phyloP scores from a whole-genome alignment of 2,797 vertebrate species.

The Pseudochirops cupreus region DNA sequence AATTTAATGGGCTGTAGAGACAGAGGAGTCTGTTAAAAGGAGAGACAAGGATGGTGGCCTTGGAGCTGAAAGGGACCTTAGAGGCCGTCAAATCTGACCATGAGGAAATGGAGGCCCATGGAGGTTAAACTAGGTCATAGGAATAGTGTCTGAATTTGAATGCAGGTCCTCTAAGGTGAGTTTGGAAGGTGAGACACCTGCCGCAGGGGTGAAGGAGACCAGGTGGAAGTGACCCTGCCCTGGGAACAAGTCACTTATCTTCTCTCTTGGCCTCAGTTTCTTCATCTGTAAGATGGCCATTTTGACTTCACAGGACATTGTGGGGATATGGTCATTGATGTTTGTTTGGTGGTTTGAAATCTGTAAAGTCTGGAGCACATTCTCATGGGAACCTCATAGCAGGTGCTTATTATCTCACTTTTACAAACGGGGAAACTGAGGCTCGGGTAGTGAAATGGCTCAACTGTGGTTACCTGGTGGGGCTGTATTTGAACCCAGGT shows the following conservation, averaged over 20 bases:
- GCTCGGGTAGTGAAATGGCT: background rate
- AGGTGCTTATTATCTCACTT: background rate
- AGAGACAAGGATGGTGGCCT: background rate
- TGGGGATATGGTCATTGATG: background rate
- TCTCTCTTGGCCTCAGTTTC: background rate
- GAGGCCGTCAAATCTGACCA: background rate
- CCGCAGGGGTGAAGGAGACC: background rate
- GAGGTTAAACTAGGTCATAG: background rate
- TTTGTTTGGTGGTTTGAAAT: background rate
- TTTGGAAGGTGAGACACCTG: background rate
- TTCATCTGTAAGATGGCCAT: background rate
- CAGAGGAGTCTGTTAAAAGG: background rate
- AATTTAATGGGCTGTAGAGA: background rate
- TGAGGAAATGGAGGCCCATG: background rate
- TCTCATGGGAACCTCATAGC: background rate
- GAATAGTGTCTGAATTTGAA: background rate
- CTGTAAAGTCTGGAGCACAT: fast-evolving
- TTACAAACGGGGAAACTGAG: background rate
- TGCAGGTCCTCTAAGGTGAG: background rate
- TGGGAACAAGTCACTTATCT: background rate
- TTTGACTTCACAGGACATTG: background rate
- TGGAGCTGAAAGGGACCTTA: background rate
- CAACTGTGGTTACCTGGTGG: background rate
- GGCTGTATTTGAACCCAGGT: background rate
- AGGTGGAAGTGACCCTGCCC: background rate